Percentiles rank a stretch among this genome's conserved stretches.
phyloP scores from a whole-genome alignment of 2,888 invertebrate species.

The Marronus borbonicus region DNA sequence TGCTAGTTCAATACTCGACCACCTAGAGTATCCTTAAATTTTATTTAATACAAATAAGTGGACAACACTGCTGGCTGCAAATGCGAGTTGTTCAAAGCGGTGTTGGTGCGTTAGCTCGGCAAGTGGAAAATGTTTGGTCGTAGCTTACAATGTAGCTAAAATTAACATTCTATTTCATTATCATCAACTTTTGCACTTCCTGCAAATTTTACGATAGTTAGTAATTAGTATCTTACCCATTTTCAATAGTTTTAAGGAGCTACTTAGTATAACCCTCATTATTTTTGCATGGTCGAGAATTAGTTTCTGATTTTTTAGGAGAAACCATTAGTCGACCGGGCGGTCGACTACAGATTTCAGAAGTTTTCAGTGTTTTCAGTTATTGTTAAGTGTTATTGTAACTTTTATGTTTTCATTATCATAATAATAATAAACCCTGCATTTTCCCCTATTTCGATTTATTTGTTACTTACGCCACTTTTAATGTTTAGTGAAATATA shows the following conservation, averaged over 20 bases:
- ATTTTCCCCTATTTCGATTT: background rate
- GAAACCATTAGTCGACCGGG: constrained; percentile 1
- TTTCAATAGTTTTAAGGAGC: background rate
- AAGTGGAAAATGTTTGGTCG: constrained; percentile 5
- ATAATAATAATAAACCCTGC: constrained; percentile 8
- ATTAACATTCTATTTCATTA: constrained; percentile 4
- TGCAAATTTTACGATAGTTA: constrained; percentile 2
- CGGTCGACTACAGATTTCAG: constrained; percentile 6
- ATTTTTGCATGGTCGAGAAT: constrained; percentile 12
- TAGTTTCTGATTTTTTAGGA: background rate
- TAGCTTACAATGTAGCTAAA: constrained; percentile 4
- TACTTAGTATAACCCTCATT: background rate
- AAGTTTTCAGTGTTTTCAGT: background rate
- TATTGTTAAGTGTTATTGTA: constrained; percentile 5
- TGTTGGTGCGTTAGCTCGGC: constrained; percentile 2
- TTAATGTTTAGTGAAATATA: constrained; percentile 13
- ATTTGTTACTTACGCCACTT: constrained; percentile 5
- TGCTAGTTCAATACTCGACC: background rate
- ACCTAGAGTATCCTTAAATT: constrained; percentile 3
- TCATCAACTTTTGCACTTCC: constrained; percentile 2
- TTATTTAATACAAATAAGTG: background rate
- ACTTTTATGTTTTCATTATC: background rate
- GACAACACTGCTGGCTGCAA: constrained; percentile 11
- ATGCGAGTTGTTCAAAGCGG: background rate
- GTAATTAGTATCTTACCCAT: constrained; percentile 7